Evolutionary conservation across 2,888 invertebrate species (phyloP).

Genomic region (Caenorhabditis uteleia): DNA sequence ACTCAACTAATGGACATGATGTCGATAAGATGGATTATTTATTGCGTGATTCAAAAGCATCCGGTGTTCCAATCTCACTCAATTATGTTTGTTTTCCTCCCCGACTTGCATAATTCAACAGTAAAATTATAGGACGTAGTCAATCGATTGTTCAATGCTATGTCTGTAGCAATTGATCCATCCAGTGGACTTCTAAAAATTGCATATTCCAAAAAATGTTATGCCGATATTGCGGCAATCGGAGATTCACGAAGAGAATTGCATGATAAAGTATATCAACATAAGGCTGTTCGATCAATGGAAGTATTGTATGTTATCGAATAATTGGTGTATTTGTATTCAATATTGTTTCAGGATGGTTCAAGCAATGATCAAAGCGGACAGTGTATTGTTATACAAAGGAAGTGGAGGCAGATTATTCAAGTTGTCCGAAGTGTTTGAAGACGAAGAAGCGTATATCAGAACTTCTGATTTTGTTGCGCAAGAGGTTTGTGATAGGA

Average conservation of each 20-base stretch:
- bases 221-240: slow-evolving; percentile 24
- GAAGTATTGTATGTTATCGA: slow-evolving; percentile 46
- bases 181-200: slow-evolving; percentile 27
- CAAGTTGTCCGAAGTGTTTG: slow-evolving; percentile 17
- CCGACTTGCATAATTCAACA: neutral
- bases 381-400: slow-evolving; percentile 22
- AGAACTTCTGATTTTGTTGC: slow-evolving; percentile 41
- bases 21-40: slow-evolving; percentile 76
- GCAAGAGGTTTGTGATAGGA: slow-evolving; percentile 22
- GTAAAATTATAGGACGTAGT: slow-evolving; percentile 14
- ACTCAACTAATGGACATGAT: slow-evolving; percentile 49
- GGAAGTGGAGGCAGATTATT: slow-evolving; percentile 28
- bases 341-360: slow-evolving; percentile 37
- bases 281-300: slow-evolving; percentile 54
- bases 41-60: slow-evolving; percentile 71
- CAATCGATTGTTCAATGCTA: slow-evolving; percentile 28
- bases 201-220: slow-evolving; percentile 18
- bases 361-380: slow-evolving; percentile 25
- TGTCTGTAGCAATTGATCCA: slow-evolving; percentile 34
- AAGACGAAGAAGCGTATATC: slow-evolving; percentile 46
- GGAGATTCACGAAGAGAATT: slow-evolving; percentile 50
- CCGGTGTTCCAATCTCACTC: slow-evolving; percentile 31
- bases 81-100: slow-evolving; percentile 14
- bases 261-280: slow-evolving; percentile 62
- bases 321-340: neutral